These are phyloP conservation scores for Amaurobius ferox DNA, from an alignment of 2,888 invertebrate genomes.

Conservation along the genomic window DNA sequence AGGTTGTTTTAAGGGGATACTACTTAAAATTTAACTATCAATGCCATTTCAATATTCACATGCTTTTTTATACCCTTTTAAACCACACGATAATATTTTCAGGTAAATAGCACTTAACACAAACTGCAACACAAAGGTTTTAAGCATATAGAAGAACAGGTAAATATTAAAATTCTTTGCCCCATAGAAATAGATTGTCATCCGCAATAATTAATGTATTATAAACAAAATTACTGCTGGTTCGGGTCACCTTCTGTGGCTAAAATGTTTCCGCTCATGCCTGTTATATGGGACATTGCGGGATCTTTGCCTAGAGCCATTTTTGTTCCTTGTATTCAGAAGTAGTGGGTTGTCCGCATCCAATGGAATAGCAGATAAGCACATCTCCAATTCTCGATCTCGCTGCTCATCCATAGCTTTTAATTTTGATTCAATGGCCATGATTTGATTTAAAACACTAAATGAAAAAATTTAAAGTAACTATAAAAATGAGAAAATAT, in stretches of 20 bases:
- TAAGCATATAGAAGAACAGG: too few species aligned
- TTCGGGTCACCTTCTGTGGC: slow-evolving; percentile 25
- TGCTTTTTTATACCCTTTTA: too few species aligned
- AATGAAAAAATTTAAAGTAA: too few species aligned
- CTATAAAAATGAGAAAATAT: too few species aligned
- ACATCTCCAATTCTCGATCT: slow-evolving; percentile 63
- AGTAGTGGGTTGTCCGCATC: slow-evolving; percentile 23
- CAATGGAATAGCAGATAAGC: slow-evolving; percentile 36
- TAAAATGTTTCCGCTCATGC: background rate
- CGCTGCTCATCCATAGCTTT: slow-evolving; percentile 78
- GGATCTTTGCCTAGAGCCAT: background rate
- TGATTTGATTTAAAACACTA: slow-evolving; percentile 88
- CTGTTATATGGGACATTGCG: slow-evolving; percentile 34
- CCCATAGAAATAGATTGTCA: background rate
- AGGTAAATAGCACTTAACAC: too few species aligned
- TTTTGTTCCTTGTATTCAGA: slow-evolving; percentile 6
- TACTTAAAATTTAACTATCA: too few species aligned
- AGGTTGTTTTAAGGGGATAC: too few species aligned
- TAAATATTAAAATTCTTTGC: background rate
- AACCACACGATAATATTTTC: too few species aligned
- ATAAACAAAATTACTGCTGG: background rate
- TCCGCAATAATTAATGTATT: background rate
- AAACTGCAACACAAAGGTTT: too few species aligned
- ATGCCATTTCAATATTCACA: too few species aligned
- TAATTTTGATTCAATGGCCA: slow-evolving; percentile 91